Evolutionary conservation across 2,113 vertebrate genomes (phyloP), one percentile per base, ranked within the genome.

Genomic region (Octodon degus): DNA sequence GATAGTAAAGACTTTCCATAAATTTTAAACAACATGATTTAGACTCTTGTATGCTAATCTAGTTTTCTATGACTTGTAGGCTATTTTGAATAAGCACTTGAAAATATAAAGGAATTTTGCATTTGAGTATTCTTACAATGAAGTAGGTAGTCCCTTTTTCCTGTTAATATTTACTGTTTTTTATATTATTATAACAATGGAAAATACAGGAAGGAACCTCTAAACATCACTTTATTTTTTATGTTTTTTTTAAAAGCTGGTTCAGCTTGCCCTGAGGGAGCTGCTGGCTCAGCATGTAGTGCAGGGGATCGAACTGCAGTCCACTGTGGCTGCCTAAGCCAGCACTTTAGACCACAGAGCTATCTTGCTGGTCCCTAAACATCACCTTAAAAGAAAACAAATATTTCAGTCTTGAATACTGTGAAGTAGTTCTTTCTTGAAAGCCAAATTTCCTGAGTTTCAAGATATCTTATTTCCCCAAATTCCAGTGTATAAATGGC

Each of bases 11-110:
- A 72, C 76, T 62, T 96, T 87, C 43, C 63, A 53, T 96, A 86
- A 77, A 47, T 77, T 96, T 96, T 95, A 95, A 88, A 94, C 16
- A 91, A 40, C 91, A 83, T 94, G 43, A 89, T 94, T 95, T 95
- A 86, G 81, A 91, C 82, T 96, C 76, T 60, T 97, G 96, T 79
- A 90, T 95, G 50, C 67, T 96, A 94, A 53, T 95, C 94, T 60
- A 95, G 5, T 93, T 96, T 94, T 96, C 70, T 86, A 37, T 87
- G n/a, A n/a, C 27, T 85, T 96, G 47, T 94, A 16, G 95, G 58
- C 4, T 97, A 77, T 88, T 97, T 95, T 92, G 91, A 96, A 47
- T 86, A 97, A 70, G 91, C 77, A 87, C 65, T 84, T 96, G 9
- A 90, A 25, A 76, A 72, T 91, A 84, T 79, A 89, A 76, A 96